Evolutionary conservation across 2,888 invertebrate species (phyloP), one percentile per base, ranked within the genome.

Genomic region (Dicyrtoma fusca): DNA sequence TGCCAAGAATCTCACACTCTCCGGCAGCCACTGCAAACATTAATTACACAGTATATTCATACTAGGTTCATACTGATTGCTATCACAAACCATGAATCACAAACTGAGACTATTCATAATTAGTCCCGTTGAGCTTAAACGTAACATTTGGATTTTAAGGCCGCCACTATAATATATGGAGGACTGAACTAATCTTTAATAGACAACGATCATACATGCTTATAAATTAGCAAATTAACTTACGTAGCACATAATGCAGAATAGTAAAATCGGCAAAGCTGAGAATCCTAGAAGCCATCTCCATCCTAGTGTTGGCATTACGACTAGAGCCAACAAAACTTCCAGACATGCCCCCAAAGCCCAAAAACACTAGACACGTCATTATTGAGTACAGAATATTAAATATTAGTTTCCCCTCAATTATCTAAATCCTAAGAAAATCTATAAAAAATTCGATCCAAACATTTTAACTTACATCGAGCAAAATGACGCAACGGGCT

Each of bases 261-360:
- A 96, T 61, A 94, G 85, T 68, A 95, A 87, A 64, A 96, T 86
- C 0, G 97, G 97, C 77, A 94, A 87, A 0, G 95, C 92, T 0
- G 95, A 95, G n/a, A 96, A 85, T n/a, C 90, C 92, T 19, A 97
- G 87, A 44, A 97, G 87, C 91, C 94, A 95, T 82, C 94, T 89
- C 88, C 96, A 95, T 55, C 96, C 96, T 78, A 94, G 86, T 0
- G 91, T 90, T 1, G 95, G 95, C 92, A 96, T 96, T 71, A 97
- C 90, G 45, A 92, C 88, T 79, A 96, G 86, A 14, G 96, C 96
- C 75, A 97, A 85, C 21, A 94, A 89, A 63, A 95, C 95, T 85
- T 96, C 96, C 82, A 96, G 89, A 83, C 95, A 95, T 11, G 96
- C 94, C 45, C 97, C 97, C 55, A 97, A 87, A 0, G 96, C 95